Evolutionary conservation across 2,113 vertebrate species (phyloP), one percentile per base, ranked within the genome.

Genomic region (Protomyctophum bolini): DNA sequence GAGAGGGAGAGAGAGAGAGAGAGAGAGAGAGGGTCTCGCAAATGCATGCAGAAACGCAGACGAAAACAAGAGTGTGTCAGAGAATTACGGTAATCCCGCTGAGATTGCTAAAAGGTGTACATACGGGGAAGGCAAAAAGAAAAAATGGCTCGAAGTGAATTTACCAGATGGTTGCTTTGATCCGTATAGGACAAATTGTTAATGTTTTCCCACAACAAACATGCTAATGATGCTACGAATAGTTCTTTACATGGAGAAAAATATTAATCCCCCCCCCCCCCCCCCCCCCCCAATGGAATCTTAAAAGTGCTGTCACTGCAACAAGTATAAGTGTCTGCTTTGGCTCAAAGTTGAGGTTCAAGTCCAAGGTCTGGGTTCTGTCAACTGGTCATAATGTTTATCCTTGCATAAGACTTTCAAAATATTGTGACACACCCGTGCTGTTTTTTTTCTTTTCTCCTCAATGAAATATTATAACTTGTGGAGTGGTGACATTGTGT

Each of bases 311-410:
- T 87, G 88, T 86, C 86, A 73, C 79, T 86, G 87, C 76, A 77
- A 83, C 76, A 81, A 73, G 72, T 62, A 14, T 15, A 61, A 63
- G 76, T 55, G 79, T 76, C 91, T 86, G 85, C 76, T 71, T 76
- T 55, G 76, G 77, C 80, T 86, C 84, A 85, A 76, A 72, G 62
- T 45, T 41, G 51, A 83, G 72, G 79, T 64, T 82, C 72, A 49
- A 75, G 86, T 83, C 84, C 66, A 73, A 88, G 82, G 82, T 83
- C 91, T 93, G 90, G 68, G 65, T 75, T 86, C 66, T 68, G 73
- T 88, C 84, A 85, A 73, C 80, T 81, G 67, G 59, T 88, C 76
- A 68, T 87, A 80, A 29, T 89, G 88, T 89, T 91, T 90, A 89
- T 81, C 75, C 77, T 83, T 68, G 66, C 69, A 77, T 84, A 85